These are phyloP conservation scores for Eupeodes latifasciatus DNA, from an alignment of 2,888 invertebrate species.

Conservation along the genomic window DNA sequence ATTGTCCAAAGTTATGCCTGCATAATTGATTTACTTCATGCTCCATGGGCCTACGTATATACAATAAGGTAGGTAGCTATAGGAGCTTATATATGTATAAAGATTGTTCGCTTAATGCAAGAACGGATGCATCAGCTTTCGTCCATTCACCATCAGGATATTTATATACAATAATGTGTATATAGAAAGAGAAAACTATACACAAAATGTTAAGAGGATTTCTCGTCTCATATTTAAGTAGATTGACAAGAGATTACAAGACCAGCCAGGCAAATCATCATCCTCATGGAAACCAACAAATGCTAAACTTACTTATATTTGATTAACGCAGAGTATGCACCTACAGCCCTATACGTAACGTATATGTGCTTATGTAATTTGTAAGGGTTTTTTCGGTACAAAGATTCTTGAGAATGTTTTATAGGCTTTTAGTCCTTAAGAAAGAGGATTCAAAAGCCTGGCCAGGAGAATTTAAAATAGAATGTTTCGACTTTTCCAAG, in stretches of 20 bases:
- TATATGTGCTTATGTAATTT: not conserved
- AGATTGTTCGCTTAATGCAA: conserved; percentile 40
- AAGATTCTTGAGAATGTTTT: conserved; percentile 29
- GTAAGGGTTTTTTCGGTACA: conserved; percentile 33
- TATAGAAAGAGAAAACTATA: not conserved
- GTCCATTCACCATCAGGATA: conserved; percentile 15
- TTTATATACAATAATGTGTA: not conserved
- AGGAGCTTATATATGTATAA: not conserved
- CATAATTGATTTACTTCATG: conserved; percentile 73
- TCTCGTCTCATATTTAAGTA: conserved; percentile 71
- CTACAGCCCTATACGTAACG: too few relatives aligned
- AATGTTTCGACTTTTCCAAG: not conserved
- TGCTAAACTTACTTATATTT: conserved; percentile 53
- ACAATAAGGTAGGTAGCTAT: too few relatives aligned
- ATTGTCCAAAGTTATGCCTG: conserved; percentile 75
- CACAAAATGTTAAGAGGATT: conserved; percentile 66
- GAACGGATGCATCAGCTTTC: conserved; percentile 52
- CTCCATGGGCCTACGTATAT: conserved; percentile 19
- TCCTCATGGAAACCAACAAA: conserved; percentile 40
- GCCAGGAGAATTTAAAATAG: not conserved
- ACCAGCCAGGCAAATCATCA: conserved; percentile 23
- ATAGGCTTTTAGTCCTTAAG: not conserved
- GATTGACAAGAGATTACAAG: conserved; percentile 72
- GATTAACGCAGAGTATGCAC: conserved; percentile 46
- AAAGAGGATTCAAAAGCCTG: not conserved